phyloP scores from a whole-genome alignment of 2,797 vertebrate species.

The Cynodonichthys magdalenae region DNA sequence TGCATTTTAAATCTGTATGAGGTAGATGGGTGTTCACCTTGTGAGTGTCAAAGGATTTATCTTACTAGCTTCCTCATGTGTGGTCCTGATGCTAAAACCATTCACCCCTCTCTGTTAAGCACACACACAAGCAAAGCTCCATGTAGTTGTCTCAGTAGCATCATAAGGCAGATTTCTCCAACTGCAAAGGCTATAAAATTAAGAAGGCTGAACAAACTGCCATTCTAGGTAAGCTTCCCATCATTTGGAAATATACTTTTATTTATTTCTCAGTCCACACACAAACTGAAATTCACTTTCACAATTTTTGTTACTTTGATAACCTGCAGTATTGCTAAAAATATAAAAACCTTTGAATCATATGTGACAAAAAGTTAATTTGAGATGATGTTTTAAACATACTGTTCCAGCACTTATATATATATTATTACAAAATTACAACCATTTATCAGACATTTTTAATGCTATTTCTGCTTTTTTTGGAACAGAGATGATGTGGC shows the following conservation, averaged over 20 bases:
- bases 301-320: no score
- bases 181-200: constrained; percentile 26
- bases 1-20: constrained; percentile 30
- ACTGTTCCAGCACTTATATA: no score
- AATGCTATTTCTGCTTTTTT: constrained; percentile 23
- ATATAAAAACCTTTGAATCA: no score
- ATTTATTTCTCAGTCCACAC: no score
- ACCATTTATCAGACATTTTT: neutral
- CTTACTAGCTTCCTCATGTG: constrained; percentile 50
- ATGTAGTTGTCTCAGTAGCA: constrained; percentile 27
- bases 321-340: no score
- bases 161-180: constrained; percentile 21
- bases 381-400: neutral
- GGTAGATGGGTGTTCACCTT: constrained; percentile 41
- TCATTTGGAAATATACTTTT: no score
- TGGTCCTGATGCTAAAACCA: constrained; percentile 40
- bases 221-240: constrained; percentile 13
- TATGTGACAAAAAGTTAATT: no score
- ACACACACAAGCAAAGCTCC: constrained; percentile 14
- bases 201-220: constrained; percentile 8
- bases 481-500: constrained; percentile 75
- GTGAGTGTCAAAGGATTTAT: constrained; percentile 68
- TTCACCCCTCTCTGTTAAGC: constrained; percentile 4
- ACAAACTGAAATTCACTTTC: no score
- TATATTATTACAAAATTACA: neutral